phyloP scores from a whole-genome alignment of 2,113 vertebrate species.

The Hippocampus mohnikei region DNA sequence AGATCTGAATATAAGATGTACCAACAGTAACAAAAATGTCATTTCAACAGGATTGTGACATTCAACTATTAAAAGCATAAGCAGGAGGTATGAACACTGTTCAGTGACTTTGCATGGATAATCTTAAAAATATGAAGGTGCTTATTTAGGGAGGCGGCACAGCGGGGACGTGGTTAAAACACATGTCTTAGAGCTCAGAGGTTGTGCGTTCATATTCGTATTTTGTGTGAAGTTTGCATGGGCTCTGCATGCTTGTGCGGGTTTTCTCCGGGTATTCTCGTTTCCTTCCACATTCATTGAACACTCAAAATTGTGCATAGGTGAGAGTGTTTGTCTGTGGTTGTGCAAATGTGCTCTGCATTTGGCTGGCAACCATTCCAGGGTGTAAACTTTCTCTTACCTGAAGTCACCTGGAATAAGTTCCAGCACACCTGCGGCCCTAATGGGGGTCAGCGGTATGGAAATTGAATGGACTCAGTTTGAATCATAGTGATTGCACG shows the following conservation, averaged over 20 bases:
- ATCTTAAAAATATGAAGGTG: not conserved
- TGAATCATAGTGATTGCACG: too few species aligned
- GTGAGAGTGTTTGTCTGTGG: not conserved
- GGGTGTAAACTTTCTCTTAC: not conserved
- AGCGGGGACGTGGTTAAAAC: not conserved
- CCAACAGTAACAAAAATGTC: not conserved
- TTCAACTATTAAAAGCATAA: slow-evolving; percentile 19
- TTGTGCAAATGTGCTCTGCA: not conserved
- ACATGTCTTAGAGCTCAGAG: not conserved
- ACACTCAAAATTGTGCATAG: not conserved
- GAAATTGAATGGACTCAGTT: too few species aligned
- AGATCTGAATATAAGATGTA: not conserved
- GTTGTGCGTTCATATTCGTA: not conserved
- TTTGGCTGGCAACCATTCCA: not conserved
- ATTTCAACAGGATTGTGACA: slow-evolving; percentile 35
- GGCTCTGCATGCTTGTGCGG: not conserved
- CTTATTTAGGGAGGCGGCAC: not conserved
- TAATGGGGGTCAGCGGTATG: not conserved
- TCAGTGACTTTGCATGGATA: not conserved
- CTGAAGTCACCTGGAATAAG: not conserved
- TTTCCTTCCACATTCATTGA: not conserved
- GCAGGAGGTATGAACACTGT: slow-evolving; percentile 32
- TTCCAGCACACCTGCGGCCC: not conserved
- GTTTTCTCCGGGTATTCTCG: not conserved
- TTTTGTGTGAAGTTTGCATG: not conserved